A percentile compares a stretch with the other conserved stretches of the same genome.
Conservation (phyloP, 2,113 vertebrate genomes). For the Rhipidura dahli region DNA sequence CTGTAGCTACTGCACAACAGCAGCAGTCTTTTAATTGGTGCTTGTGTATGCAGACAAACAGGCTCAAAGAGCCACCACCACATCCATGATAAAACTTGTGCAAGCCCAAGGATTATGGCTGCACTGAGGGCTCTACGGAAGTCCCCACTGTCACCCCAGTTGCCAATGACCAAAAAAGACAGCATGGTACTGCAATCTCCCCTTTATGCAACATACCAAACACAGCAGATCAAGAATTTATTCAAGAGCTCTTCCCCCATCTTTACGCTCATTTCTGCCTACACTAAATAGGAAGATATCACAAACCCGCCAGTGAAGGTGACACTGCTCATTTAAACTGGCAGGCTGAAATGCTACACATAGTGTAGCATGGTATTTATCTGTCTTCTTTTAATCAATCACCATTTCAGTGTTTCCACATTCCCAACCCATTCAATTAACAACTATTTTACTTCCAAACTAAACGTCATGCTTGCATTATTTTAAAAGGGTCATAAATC, state of each 20-base stretch:
- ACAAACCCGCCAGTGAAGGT: background rate
- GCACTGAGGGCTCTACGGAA: background rate
- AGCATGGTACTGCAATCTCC: background rate
- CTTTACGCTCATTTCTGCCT: background rate
- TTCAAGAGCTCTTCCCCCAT: background rate
- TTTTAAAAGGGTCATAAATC: background rate
- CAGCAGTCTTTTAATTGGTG: background rate
- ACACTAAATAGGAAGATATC: background rate
- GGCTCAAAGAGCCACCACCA: background rate
- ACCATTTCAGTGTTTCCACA: background rate
- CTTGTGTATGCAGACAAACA: no score
- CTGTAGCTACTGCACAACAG: background rate
- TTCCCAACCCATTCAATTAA: background rate
- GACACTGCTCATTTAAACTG: background rate
- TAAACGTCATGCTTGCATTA: background rate
- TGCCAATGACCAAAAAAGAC: background rate
- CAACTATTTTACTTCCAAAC: background rate
- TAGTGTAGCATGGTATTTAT: background rate
- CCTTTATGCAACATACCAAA: background rate
- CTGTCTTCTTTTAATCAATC: background rate
- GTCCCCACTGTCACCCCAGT: background rate
- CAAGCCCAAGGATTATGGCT: background rate
- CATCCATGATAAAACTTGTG: background rate
- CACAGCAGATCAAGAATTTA: background rate
- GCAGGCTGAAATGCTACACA: background rate